A percentile compares a stretch with the other conserved stretches of the same genome.
Evolutionary conservation across 2,797 vertebrate genomes (phyloP).

Genomic region (Eulemur coronatus): DNA sequence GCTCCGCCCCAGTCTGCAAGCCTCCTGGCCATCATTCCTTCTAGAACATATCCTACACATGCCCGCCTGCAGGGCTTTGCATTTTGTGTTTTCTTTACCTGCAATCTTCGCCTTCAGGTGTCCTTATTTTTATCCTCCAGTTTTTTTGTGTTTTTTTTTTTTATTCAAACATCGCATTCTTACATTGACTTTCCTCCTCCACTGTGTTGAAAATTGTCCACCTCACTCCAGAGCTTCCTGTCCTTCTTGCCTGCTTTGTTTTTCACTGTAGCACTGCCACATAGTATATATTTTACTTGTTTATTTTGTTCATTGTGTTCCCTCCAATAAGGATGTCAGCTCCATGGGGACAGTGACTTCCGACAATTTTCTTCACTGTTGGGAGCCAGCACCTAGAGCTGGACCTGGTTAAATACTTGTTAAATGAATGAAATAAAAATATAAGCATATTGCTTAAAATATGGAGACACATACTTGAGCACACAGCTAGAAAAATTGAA

Average conservation of each 20-base stretch:
- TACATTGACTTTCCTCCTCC: not conserved
- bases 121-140: too few relatives aligned
- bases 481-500: not conserved
- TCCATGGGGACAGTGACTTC: not conserved
- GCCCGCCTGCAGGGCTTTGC: not conserved
- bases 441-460: slow-evolving; percentile 18
- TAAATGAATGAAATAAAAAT: slow-evolving; percentile 20
- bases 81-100: not conserved
- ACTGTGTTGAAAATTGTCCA: not conserved
- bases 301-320: not conserved
- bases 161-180: not conserved
- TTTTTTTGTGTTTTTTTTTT: not conserved
- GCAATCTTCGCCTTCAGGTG: not conserved
- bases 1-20: not conserved
- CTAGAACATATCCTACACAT: not conserved
- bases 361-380: not conserved
- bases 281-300: not conserved
- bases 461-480: not conserved
- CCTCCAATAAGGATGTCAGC: not conserved
- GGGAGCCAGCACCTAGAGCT: not conserved
- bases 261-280: not conserved
- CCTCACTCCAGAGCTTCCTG: not conserved
- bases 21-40: not conserved
- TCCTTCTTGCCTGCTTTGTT: not conserved
- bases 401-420: not conserved